phyloP scores from a whole-genome alignment of 2,888 invertebrate species.

The Blastobasis lacticolella region DNA sequence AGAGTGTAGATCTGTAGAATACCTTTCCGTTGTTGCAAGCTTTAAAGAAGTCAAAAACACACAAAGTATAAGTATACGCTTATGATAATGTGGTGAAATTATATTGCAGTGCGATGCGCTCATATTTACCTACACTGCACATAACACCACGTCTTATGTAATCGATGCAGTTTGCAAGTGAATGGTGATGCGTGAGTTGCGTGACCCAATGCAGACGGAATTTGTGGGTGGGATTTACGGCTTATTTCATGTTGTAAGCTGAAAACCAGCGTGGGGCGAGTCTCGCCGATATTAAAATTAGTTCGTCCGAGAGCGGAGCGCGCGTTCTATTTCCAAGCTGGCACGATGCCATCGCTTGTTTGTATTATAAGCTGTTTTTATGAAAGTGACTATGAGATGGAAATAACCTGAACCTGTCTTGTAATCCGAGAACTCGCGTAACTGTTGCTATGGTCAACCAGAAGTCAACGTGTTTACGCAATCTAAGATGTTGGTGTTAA shows the following conservation, averaged over 20 bases:
- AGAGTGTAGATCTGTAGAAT: too few relatives aligned
- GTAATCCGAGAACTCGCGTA: slow-evolving; percentile 64
- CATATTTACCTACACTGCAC: too few relatives aligned
- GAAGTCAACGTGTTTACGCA: slow-evolving; percentile 4
- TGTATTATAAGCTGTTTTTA: slow-evolving; percentile 75
- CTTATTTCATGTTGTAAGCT: slow-evolving; percentile 48
- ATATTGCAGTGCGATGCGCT: too few relatives aligned
- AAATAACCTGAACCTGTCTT: slow-evolving; percentile 71
- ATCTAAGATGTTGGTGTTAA: slow-evolving; percentile 17
- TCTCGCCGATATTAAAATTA: slow-evolving; percentile 66
- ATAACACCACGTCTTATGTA: not conserved
- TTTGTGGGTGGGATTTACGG: slow-evolving; percentile 28
- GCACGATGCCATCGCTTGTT: slow-evolving; percentile 69
- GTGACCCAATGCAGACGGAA: slow-evolving; percentile 15
- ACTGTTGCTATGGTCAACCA: slow-evolving; percentile 22
- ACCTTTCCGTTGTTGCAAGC: too few relatives aligned
- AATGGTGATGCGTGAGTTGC: slow-evolving; percentile 8
- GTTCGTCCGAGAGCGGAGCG: slow-evolving; percentile 64
- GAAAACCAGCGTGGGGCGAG: slow-evolving; percentile 36
- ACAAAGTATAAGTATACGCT: too few relatives aligned
- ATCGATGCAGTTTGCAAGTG: slow-evolving; percentile 13
- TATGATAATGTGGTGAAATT: too few relatives aligned
- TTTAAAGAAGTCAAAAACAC: too few relatives aligned
- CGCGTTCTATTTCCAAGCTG: slow-evolving; percentile 64
- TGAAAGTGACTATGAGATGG: slow-evolving; percentile 71